Evolutionary conservation across 2,888 invertebrate genomes (phyloP), one percentile per base, ranked within the genome.

Genomic region (Tryphoninae sp.): DNA sequence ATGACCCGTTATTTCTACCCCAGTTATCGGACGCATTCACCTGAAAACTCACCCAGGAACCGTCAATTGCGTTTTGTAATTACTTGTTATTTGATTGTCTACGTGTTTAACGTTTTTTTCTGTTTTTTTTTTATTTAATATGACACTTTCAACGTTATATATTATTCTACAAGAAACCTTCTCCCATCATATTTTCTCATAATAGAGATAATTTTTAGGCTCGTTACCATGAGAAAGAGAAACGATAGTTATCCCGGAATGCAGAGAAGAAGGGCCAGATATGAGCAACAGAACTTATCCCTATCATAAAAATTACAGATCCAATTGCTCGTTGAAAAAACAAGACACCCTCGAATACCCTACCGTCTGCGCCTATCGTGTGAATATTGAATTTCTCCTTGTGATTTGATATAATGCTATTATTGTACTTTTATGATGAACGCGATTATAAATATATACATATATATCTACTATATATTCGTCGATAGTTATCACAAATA

Each of bases 391-490:
- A 89, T 90, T 90, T 89, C 87, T 90, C 88, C 87, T 90, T 88
- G 90, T 91, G 90, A 90, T 91, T 91, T 91, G 88, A 91, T 90
- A 91, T 91, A 89, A 90, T 86, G 88, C 89, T 90, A 91, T 89
- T 89, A 91, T 91, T 90, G 90, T 91, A 91, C 91, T 91, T 91
- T 91, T 91, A 91, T 91, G 90, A 91, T 88, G 91, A 89, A 89
- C 87, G 89, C 89, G 87, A 89, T 90, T 91, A 89, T 88, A 90
- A 89, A 90, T 89, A 91, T 89, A 90, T 88, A 90, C 87, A 90
- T 89, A 89, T 86, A 87, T 87, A 89, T 80, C 73, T 81, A 81
- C 78, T 81, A 78, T 55, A 76, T 62, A 58, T 59, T 26, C n/a
- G n/a, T 4, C n/a, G 23, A 19, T n/a, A 33, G 16, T 71, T 58